These are phyloP conservation scores for Diplosoma virens DNA, from an alignment of 23 tunicate species.

Conservation along the genomic window DNA sequence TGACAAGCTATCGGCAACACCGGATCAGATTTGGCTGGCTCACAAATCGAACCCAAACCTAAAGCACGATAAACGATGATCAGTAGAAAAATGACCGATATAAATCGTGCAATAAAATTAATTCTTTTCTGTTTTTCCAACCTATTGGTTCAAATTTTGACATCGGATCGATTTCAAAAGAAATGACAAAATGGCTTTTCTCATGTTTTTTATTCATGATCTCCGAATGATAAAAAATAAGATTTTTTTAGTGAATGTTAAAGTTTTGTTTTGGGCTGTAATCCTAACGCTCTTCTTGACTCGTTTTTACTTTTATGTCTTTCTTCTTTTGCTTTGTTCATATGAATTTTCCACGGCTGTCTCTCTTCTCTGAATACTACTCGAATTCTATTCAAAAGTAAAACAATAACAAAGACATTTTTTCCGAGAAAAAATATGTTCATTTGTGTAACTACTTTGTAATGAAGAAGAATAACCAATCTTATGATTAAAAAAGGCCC, in stretches of 20 bases:
- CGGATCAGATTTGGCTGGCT: too few relatives aligned
- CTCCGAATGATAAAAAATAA: too few relatives aligned
- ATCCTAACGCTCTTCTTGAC: conserved; percentile 22
- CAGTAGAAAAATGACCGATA: too few relatives aligned
- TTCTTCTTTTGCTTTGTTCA: conserved; percentile 39
- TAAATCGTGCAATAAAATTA: too few relatives aligned
- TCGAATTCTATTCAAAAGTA: conserved; percentile 68
- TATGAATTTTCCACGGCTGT: conserved; percentile 42
- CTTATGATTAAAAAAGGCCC: conserved; percentile 79
- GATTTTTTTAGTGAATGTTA: not conserved
- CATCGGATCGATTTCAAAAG: not conserved
- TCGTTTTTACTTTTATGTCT: conserved; percentile 11
- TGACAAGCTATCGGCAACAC: too few relatives aligned
- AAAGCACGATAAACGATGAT: too few relatives aligned
- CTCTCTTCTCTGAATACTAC: conserved; percentile 54
- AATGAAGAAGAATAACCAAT: conserved; percentile 62
- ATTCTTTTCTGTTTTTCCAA: too few relatives aligned
- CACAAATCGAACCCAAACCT: too few relatives aligned
- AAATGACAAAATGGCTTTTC: too few relatives aligned
- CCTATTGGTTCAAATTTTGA: too few relatives aligned
- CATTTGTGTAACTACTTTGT: conserved; percentile 79
- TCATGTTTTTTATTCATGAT: too few relatives aligned
- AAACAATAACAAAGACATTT: conserved; percentile 68
- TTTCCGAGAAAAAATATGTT: conserved; percentile 79
- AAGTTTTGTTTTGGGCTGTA: conserved; percentile 40